A percentile compares a stretch with the other conserved stretches of the same genome.
Conservation (phyloP, 2,888 invertebrate species). For the Coenonympha arcania region DNA sequence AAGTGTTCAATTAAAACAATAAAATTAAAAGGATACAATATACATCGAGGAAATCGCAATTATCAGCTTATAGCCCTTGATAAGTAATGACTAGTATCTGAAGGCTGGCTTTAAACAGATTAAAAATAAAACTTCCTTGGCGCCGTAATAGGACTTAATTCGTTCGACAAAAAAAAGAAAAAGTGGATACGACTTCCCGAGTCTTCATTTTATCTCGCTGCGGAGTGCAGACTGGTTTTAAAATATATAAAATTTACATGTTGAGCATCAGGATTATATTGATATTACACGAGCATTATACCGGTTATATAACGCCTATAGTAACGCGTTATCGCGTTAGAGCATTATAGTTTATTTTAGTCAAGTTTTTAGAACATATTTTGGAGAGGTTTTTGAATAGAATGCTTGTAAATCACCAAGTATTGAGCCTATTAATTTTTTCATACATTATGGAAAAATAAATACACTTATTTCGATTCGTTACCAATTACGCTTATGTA, state of each 20-base stretch:
- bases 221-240: conserved; percentile 3
- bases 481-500: too few relatives aligned
- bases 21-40: too few relatives aligned
- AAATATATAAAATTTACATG: conserved; percentile 5
- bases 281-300: background rate
- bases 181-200: conserved; percentile 1
- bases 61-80: too few relatives aligned
- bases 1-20: too few relatives aligned
- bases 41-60: background rate
- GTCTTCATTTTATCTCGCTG: background rate
- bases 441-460: too few relatives aligned
- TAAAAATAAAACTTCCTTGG: conserved; percentile 6
- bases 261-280: conserved; percentile 1
- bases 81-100: background rate
- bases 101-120: background rate
- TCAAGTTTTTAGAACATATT: background rate
- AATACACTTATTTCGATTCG: too few relatives aligned
- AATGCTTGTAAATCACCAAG: background rate
- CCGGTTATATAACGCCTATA: conserved; percentile 3
- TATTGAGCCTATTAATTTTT: background rate
- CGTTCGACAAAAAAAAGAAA: conserved; percentile 6
- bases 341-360: background rate
- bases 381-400: background rate
- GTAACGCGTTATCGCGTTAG: background rate
- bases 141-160: background rate